Conservation (phyloP, 1,140 invertebrate genomes). For the Drosophila kohkoa region DNA sequence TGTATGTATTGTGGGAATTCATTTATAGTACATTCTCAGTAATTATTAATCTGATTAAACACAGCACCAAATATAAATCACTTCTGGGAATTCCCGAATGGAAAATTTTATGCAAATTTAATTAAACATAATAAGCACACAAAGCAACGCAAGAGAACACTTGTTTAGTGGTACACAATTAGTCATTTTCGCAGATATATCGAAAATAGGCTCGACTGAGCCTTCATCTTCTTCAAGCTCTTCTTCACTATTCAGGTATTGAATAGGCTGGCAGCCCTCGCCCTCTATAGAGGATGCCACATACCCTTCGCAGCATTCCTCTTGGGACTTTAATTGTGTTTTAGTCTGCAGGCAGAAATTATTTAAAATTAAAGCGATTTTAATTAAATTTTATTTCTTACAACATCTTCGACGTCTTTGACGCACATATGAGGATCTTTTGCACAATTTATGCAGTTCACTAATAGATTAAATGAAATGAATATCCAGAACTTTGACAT, state of each 20-base stretch:
- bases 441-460: not conserved
- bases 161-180: no score
- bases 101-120: no score
- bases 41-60: no score
- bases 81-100: no score
- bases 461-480: not conserved
- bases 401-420: constrained; percentile 4
- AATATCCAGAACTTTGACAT: constrained; percentile 5
- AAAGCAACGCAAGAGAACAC: no score
- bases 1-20: no score
- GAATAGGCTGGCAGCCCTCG: constrained; percentile 17
- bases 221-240: not conserved
- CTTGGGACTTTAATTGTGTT: not conserved
- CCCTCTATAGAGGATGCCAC: not conserved
- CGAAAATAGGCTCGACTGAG: no score
- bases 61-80: no score
- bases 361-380: not conserved
- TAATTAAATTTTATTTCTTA: not conserved
- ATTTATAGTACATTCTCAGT: no score
- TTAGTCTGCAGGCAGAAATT: constrained; percentile 1
- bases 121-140: no score
- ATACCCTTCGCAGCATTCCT: constrained; percentile 30
- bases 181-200: no score
- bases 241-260: not conserved
- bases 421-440: constrained; percentile 26